These are phyloP conservation scores for Fringilla coelebs DNA, from an alignment of 2,797 vertebrate genomes.

Conservation along the genomic window DNA sequence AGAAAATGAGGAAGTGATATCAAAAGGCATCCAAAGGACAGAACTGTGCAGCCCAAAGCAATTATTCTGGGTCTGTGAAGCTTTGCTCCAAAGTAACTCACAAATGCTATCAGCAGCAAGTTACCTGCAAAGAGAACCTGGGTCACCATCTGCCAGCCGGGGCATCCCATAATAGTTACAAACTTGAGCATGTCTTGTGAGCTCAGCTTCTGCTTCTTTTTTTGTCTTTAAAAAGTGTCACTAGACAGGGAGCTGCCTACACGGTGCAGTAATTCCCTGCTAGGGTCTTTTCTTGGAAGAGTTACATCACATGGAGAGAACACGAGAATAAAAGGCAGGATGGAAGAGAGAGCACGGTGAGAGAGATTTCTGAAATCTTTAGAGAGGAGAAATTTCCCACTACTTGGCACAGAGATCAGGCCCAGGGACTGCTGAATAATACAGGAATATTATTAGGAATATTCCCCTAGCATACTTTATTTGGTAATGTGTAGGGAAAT, in stretches of 20 bases:
- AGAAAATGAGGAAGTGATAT: slow-evolving; percentile 88
- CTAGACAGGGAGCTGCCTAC: neutral
- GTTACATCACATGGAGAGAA: neutral
- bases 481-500: neutral
- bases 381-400: neutral
- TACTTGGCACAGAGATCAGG: neutral
- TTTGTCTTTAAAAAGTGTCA: neutral
- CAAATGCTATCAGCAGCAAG: slow-evolving; percentile 85
- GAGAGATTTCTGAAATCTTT: neutral
- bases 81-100: slow-evolving; percentile 89
- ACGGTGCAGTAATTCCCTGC: neutral
- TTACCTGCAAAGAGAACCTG: slow-evolving; percentile 76
- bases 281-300: neutral
- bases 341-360: neutral
- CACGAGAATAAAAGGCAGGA: neutral
- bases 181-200: neutral
- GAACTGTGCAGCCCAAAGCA: slow-evolving; percentile 80
- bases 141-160: neutral
- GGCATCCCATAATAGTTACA: neutral
- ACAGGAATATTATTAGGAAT: neutral
- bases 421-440: neutral
- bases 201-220: neutral
- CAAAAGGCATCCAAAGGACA: slow-evolving; percentile 84
- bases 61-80: slow-evolving; percentile 88
- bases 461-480: neutral